Conservation (phyloP, 2,113 vertebrate genomes). For the Leucopsar rothschildi region DNA sequence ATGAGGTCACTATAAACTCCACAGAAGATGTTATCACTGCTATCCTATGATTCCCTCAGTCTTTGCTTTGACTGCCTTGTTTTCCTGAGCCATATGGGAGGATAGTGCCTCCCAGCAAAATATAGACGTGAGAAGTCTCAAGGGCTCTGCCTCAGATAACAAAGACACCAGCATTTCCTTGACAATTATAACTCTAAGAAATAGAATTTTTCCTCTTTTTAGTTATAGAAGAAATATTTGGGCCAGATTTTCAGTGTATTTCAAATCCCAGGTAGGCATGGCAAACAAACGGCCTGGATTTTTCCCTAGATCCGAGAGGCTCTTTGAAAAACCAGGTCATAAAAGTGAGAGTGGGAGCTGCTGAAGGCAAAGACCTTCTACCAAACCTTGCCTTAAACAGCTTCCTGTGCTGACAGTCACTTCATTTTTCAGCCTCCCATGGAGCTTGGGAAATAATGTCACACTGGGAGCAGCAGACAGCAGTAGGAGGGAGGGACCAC, state of each 20-base stretch:
- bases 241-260: neutral
- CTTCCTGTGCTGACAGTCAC: neutral
- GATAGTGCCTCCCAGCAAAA: neutral
- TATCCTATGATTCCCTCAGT: neutral
- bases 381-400: neutral
- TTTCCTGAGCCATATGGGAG: constrained; percentile 4
- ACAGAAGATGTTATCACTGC: neutral
- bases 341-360: neutral
- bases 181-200: neutral
- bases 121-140: neutral
- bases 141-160: neutral
- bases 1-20: neutral
- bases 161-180: neutral
- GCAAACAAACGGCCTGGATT: neutral
- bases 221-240: neutral
- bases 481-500: neutral
- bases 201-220: neutral
- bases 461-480: neutral
- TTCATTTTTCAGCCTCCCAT: neutral
- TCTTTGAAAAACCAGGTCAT: neutral
- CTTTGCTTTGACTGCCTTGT: constrained; percentile 12
- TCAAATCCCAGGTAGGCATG: neutral
- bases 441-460: neutral
- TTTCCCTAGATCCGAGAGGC: neutral
- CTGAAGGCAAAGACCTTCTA: neutral